These are phyloP conservation scores for Epinephelus lanceolatus DNA, from an alignment of 2,113 vertebrate species.

Conservation along the genomic window DNA sequence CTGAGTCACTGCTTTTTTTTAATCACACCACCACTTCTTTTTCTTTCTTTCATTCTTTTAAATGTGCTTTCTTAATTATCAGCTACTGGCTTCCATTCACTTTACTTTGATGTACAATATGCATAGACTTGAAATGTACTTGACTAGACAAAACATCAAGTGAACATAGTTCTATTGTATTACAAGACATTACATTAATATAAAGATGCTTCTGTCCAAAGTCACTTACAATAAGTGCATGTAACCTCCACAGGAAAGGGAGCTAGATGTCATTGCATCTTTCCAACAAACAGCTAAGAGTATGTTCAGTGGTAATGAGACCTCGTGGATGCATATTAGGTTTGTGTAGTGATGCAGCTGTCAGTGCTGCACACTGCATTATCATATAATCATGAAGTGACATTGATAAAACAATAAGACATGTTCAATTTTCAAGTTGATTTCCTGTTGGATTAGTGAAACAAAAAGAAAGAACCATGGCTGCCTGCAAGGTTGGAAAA, in stretches of 20 bases:
- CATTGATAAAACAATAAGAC: background rate
- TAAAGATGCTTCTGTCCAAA: background rate
- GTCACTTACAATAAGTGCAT: background rate
- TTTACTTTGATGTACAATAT: background rate
- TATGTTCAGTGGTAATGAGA: background rate
- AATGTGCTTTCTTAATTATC: background rate
- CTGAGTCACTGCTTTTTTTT: background rate
- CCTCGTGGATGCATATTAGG: background rate
- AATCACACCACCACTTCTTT: no score
- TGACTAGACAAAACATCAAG: background rate
- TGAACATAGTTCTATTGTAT: no score
- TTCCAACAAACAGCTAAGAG: background rate
- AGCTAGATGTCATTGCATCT: background rate
- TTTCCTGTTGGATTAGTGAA: background rate
- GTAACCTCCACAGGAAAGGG: background rate
- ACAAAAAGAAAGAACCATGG: background rate
- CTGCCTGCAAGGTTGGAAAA: background rate
- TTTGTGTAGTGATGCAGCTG: background rate
- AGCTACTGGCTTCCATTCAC: background rate
- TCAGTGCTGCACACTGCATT: background rate
- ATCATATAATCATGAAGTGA: background rate
- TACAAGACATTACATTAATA: background rate
- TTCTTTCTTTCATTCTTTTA: no score
- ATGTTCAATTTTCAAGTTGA: background rate
- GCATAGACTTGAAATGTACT: background rate